Conservation (phyloP, 2,797 vertebrate species). For the Pteronotus mesoamericanus region DNA sequence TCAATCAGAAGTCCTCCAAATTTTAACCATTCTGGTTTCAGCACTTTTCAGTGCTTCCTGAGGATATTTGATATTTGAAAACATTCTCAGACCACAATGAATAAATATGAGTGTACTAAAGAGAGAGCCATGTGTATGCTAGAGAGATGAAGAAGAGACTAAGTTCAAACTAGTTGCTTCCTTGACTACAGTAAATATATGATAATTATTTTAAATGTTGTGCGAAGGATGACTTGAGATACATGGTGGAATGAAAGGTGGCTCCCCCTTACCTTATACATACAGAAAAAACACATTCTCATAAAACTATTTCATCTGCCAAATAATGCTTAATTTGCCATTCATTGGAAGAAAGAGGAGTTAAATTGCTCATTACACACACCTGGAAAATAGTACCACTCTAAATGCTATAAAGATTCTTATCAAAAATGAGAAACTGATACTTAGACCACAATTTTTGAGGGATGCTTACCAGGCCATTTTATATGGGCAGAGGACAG, state of each 20-base stretch:
- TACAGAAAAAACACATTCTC: neutral
- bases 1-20: constrained; percentile 52
- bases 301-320: neutral
- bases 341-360: neutral
- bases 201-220: neutral
- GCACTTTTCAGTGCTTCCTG: neutral
- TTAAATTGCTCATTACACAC: neutral
- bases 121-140: neutral
- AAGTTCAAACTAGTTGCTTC: neutral
- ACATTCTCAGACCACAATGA: neutral
- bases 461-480: neutral
- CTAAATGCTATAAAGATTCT: neutral
- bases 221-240: neutral
- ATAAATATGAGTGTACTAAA: constrained; percentile 35
- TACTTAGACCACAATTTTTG: neutral
- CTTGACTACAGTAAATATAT: neutral
- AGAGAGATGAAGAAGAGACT: neutral
- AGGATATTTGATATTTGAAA: constrained; percentile 44
- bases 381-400: neutral
- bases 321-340: neutral
- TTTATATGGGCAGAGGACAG: neutral
- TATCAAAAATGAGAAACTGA: neutral
- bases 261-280: neutral
- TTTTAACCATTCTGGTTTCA: neutral
- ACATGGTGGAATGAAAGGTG: neutral